Conservation (phyloP, 2,888 invertebrate genomes). For the Melanchra persicariae region DNA sequence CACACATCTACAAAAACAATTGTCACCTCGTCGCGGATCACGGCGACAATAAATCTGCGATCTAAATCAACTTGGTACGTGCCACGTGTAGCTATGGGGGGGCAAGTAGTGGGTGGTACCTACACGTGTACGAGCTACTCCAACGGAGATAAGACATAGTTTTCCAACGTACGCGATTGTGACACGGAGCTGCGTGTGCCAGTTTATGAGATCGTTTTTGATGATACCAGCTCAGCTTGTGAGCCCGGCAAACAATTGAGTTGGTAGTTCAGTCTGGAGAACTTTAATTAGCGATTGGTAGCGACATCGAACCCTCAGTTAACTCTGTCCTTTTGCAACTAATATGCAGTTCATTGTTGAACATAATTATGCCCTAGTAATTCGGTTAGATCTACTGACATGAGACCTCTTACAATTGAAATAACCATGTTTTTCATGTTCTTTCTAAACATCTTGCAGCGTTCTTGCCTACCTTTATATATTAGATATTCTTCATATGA, state of each 20-base stretch:
- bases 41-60: slow-evolving; percentile 44
- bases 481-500: too few species aligned
- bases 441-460: too few species aligned
- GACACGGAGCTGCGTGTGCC: slow-evolving; percentile 27
- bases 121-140: slow-evolving; percentile 20
- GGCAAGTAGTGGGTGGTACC: background rate
- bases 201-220: slow-evolving; percentile 30
- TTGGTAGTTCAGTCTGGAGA: background rate
- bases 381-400: too few species aligned
- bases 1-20: slow-evolving; percentile 31
- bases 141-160: slow-evolving; percentile 44
- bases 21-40: slow-evolving; percentile 29
- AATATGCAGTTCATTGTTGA: too few species aligned
- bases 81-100: slow-evolving; percentile 28
- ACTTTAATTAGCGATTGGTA: background rate
- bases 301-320: background rate
- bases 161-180: slow-evolving; percentile 25
- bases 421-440: too few species aligned
- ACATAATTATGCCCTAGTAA: too few species aligned
- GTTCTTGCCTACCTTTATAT: too few species aligned
- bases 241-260: background rate
- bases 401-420: too few species aligned
- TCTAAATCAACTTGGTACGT: slow-evolving; percentile 50
- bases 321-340: background rate
- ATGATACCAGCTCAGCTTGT: slow-evolving; percentile 16